phyloP scores from a whole-genome alignment of 2,797 vertebrate genomes.

The Sebastes cheni region DNA sequence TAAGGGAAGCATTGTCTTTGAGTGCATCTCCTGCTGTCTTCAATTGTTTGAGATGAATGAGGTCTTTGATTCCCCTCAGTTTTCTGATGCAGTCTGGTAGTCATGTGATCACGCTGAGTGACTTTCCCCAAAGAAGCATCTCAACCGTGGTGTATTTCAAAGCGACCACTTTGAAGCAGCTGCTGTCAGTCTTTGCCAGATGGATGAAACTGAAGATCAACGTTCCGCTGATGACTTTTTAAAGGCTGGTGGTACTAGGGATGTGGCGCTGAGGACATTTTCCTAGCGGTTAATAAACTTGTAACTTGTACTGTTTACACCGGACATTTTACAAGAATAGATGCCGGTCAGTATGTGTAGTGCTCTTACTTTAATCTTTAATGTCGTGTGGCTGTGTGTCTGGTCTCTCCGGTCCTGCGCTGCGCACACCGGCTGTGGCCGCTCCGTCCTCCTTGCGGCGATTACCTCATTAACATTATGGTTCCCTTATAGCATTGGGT shows the following conservation, averaged over 20 bases:
- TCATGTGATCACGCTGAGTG: conserved; percentile 18
- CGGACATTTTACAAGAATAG: no score
- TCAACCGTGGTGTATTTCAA: neutral
- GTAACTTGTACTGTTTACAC: no score
- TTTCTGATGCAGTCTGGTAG: neutral
- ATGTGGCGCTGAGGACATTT: no score
- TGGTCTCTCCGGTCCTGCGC: no score
- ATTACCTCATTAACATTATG: no score
- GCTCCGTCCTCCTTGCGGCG: no score
- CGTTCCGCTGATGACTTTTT: neutral
- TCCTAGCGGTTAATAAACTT: no score
- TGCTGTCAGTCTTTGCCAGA: neutral
- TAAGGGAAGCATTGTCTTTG: neutral
- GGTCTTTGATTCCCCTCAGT: conserved; percentile 15
- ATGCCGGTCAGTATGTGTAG: no score
- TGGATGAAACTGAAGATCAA: neutral
- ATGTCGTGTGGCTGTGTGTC: no score
- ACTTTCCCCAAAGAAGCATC: neutral
- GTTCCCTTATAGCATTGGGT: no score
- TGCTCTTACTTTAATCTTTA: no score
- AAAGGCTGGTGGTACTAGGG: neutral
- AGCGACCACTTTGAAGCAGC: neutral
- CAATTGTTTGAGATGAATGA: conserved; percentile 17
- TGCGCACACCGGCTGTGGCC: no score
- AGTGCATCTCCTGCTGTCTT: conserved; percentile 8